phyloP scores from a whole-genome alignment of 2,888 invertebrate species.

The Phasia obesa region DNA sequence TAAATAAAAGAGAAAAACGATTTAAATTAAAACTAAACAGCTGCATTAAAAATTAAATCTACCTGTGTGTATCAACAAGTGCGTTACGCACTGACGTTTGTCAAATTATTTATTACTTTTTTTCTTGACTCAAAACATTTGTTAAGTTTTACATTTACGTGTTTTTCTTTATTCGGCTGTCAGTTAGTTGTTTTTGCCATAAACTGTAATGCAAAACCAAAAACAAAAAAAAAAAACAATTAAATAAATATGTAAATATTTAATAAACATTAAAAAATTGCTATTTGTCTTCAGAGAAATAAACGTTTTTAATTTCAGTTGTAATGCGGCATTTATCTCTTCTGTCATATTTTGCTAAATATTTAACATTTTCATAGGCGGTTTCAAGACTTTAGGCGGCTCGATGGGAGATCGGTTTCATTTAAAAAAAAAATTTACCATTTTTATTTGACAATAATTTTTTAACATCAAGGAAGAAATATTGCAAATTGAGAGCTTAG shows the following conservation, averaged over 20 bases:
- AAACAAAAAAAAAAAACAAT: background rate
- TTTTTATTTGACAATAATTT: constrained; percentile 55
- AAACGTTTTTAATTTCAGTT: constrained; percentile 16
- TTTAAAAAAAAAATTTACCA: background rate
- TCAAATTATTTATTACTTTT: constrained; percentile 34
- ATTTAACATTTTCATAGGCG: constrained; percentile 22
- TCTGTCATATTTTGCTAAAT: constrained; percentile 40
- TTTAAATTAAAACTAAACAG: constrained; percentile 25
- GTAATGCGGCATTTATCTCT: constrained; percentile 23
- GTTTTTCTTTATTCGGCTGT: constrained; percentile 4
- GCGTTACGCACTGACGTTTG: constrained; percentile 61
- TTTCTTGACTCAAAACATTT: constrained; percentile 53
- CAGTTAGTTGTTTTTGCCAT: background rate
- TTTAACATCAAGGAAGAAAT: constrained; percentile 59
- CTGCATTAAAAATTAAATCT: constrained; percentile 23
- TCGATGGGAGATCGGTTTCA: constrained; percentile 51
- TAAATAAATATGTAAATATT: constrained; percentile 13
- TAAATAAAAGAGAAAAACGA: background rate
- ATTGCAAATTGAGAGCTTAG: constrained; percentile 9
- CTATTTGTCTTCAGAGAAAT: constrained; percentile 53
- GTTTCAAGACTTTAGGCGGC: constrained; percentile 42
- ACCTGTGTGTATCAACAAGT: constrained; percentile 60
- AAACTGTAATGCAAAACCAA: too few species aligned
- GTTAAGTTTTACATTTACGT: constrained; percentile 28
- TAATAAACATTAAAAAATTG: constrained; percentile 55